A percentile compares a stretch with the other conserved stretches of the same genome.
phyloP scores from a whole-genome alignment of 2,113 vertebrate genomes.

The Tachysurus vachellii region DNA sequence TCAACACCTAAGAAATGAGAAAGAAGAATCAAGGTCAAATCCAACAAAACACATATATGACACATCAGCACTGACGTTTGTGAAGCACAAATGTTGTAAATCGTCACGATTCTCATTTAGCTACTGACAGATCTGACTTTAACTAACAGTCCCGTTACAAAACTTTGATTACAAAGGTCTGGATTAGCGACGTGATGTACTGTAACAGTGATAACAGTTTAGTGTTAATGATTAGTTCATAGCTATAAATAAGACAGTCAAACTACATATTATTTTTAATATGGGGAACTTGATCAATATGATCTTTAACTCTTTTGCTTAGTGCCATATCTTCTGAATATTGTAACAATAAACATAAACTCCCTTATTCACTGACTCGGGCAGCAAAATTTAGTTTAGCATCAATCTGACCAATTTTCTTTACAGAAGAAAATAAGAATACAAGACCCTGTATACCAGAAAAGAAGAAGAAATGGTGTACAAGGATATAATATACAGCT shows the following conservation, averaged over 20 bases:
- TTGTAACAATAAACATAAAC: not conserved
- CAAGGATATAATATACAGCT: not conserved
- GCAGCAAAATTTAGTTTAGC: not conserved
- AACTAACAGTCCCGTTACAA: not conserved
- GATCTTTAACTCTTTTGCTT: not conserved
- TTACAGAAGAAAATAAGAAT: not conserved
- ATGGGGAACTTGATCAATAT: not conserved
- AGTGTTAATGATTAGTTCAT: not conserved
- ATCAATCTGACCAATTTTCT: not conserved
- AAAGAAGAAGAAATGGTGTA: not conserved
- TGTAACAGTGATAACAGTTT: not conserved
- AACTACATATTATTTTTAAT: not conserved
- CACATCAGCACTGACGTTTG: not conserved
- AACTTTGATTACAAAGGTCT: not conserved
- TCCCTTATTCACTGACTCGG: not conserved
- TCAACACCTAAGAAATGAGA: not conserved
- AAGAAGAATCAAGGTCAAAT: not conserved
- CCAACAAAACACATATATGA: not conserved
- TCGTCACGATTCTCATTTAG: not conserved
- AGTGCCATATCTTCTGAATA: not conserved
- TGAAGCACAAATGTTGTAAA: not conserved
- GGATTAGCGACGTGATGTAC: not conserved
- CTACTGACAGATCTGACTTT: not conserved
- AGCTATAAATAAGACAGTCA: not conserved
- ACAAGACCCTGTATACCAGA: not conserved